Evolutionary conservation across 2,113 vertebrate species (phyloP).

Genomic region (Phyllostomus hastatus): DNA sequence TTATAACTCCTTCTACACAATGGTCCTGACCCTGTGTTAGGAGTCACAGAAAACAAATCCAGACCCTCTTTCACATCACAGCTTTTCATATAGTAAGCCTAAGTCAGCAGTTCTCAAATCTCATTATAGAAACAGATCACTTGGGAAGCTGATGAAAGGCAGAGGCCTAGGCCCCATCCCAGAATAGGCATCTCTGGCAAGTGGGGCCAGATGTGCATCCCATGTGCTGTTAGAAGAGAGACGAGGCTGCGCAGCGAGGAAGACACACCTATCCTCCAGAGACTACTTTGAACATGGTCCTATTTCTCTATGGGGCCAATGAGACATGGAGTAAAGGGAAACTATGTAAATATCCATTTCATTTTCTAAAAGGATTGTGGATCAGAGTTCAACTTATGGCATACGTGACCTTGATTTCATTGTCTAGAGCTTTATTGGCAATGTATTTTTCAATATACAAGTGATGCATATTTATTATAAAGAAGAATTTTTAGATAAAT

Average conservation of each 20-base stretch:
- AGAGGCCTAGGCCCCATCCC: not conserved
- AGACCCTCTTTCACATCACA: constrained; percentile 40
- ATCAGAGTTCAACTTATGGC: not conserved
- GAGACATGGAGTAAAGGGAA: not conserved
- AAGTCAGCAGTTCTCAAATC: not conserved
- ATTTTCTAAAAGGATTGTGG: not conserved
- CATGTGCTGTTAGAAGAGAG: not conserved
- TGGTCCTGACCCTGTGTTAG: not conserved
- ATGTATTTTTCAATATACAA: constrained; percentile 34
- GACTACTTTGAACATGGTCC: not conserved
- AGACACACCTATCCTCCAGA: not conserved
- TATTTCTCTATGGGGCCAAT: not conserved
- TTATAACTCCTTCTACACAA: not conserved
- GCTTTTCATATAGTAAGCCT: not conserved
- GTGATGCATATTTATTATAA: not conserved
- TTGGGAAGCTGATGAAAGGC: not conserved
- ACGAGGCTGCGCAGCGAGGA: not conserved
- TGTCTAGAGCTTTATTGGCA: constrained; percentile 3
- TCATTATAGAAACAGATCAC: not conserved
- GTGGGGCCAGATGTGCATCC: not conserved
- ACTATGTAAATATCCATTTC: not conserved
- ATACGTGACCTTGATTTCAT: not conserved
- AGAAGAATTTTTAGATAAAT: not conserved
- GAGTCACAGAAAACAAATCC: constrained; percentile 8
- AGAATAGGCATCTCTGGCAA: not conserved